Conservation (phyloP, 2,113 vertebrate genomes). For the Dromas ardeola region DNA sequence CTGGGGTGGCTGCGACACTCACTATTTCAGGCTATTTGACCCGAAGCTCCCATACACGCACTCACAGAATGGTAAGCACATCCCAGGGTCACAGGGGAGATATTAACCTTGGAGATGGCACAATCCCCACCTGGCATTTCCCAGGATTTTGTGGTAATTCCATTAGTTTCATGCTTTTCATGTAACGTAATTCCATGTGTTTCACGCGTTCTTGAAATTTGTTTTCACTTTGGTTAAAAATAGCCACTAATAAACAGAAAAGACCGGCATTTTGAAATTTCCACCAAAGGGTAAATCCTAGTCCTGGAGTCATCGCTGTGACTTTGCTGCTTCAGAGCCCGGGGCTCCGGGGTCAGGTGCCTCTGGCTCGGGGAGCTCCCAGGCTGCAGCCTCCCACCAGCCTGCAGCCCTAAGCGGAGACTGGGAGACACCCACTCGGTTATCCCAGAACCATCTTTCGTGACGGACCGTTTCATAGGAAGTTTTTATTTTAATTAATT, state of each 20-base stretch:
- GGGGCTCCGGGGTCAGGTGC: background rate
- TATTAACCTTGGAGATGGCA: background rate
- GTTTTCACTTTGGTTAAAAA: background rate
- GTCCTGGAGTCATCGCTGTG: background rate
- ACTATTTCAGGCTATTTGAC: background rate
- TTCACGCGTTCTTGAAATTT: background rate
- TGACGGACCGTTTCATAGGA: background rate
- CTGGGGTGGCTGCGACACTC: accelerated
- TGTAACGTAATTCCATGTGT: too few relatives aligned
- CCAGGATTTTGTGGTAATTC: background rate
- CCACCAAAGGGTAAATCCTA: background rate
- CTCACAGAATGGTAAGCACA: background rate
- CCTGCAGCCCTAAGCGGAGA: background rate
- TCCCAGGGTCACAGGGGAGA: background rate
- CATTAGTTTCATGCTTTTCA: too few relatives aligned
- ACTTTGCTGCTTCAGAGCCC: background rate
- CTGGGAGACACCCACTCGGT: background rate
- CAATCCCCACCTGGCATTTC: background rate
- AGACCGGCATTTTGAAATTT: background rate
- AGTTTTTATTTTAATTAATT: background rate
- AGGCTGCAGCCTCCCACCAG: background rate
- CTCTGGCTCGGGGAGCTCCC: background rate
- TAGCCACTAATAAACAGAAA: background rate
- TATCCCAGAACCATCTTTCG: background rate
- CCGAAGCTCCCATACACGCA: background rate